These are phyloP conservation scores for Xylocampa areola DNA, from an alignment of 2,888 invertebrate genomes.

Conservation along the genomic window DNA sequence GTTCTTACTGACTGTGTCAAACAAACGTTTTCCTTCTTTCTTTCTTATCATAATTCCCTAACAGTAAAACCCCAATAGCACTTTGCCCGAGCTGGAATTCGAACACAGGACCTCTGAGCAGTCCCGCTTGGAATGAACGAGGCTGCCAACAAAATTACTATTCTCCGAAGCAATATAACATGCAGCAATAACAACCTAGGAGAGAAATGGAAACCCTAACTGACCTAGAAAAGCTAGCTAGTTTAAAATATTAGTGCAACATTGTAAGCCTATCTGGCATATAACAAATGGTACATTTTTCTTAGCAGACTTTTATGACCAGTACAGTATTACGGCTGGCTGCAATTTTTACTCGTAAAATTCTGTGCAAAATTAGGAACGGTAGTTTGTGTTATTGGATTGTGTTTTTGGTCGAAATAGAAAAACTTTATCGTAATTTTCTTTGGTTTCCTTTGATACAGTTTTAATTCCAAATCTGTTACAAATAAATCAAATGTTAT, in stretches of 20 bases:
- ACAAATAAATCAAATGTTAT: too few species aligned
- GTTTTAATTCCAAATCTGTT: too few species aligned
- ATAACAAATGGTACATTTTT: slow-evolving; percentile 42
- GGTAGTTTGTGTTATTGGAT: slow-evolving; percentile 16
- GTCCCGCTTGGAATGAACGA: too few species aligned
- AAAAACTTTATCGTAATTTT: too few species aligned
- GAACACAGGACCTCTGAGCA: too few species aligned
- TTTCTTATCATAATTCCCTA: too few species aligned
- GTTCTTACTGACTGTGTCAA: too few species aligned
- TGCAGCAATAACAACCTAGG: background rate
- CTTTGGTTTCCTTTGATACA: too few species aligned
- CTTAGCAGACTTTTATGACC: slow-evolving; percentile 35
- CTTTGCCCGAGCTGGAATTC: too few species aligned
- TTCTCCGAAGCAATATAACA: background rate
- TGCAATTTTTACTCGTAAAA: slow-evolving; percentile 39
- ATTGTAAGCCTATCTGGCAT: slow-evolving; percentile 27
- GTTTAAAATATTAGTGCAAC: slow-evolving; percentile 36
- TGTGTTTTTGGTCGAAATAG: background rate
- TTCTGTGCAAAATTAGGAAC: slow-evolving; percentile 25
- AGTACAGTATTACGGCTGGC: slow-evolving; percentile 8
- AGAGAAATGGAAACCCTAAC: slow-evolving; percentile 24
- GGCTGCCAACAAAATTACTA: background rate
- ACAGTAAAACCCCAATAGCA: too few species aligned
- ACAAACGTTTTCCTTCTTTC: too few species aligned
- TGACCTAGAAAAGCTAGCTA: slow-evolving; percentile 3